These are phyloP conservation scores for Lasioglossum albipes DNA, from an alignment of 1,140 invertebrate genomes.

Conservation along the genomic window DNA sequence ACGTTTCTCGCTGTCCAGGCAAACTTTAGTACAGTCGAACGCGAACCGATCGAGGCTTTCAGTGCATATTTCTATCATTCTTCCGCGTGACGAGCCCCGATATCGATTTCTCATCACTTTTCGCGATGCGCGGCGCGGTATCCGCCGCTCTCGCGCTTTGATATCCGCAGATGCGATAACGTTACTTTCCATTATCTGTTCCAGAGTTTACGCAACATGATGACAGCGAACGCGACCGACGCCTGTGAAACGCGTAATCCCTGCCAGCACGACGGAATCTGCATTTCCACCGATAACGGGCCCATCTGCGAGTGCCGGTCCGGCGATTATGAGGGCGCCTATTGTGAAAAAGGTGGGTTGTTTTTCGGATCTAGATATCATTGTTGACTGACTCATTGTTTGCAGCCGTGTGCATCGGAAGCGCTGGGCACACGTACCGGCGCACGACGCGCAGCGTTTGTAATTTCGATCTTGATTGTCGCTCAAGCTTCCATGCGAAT, in stretches of 20 bases:
- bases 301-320: constrained; percentile 95
- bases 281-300: constrained; percentile 95
- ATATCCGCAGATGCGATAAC: constrained; percentile 38
- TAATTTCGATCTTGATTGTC: neutral
- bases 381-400: constrained; percentile 4
- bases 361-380: constrained; percentile 18
- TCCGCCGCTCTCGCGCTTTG: neutral
- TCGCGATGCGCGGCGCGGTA: neutral
- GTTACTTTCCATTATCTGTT: constrained; percentile 72
- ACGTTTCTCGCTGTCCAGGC: too few species aligned
- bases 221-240: constrained; percentile 83
- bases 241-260: constrained; percentile 93
- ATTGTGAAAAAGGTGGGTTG: constrained; percentile 94
- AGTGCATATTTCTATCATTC: neutral
- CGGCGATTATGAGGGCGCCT: constrained; percentile 93
- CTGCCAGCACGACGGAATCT: constrained; percentile 95
- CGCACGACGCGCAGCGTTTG: neutral
- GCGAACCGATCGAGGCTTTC: neutral
- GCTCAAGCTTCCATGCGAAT: neutral
- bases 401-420: neutral
- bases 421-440: neutral
- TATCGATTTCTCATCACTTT: constrained; percentile 18
- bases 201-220: constrained; percentile 81
- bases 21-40: neutral
- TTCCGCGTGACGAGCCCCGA: neutral